Evolutionary conservation across 2,888 invertebrate genomes (phyloP), one percentile per base, ranked within the genome.

Genomic region (Tinea trinotella): DNA sequence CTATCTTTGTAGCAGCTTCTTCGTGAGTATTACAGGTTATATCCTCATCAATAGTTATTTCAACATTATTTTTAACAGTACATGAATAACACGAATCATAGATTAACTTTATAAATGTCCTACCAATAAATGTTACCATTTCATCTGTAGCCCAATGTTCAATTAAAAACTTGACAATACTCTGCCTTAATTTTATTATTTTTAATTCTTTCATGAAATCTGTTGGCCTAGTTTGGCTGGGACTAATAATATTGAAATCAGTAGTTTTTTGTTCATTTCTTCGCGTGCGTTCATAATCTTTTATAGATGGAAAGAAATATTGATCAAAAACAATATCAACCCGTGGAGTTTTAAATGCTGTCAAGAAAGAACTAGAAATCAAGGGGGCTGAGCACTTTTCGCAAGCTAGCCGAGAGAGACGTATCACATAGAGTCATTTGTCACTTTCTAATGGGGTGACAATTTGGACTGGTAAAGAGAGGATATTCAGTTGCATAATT

Each of bases 91-190:
- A 55, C 20, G 20, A 52, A 52, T 40, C 40, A 22, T 36, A 50
- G 1, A 50, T 50, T 34, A 55, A 35, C 2, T 55, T 36, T 54
- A 64, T 59, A 6, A 22, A 48, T 57, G 58, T 60, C 49, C 63
- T 61, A 12, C 56, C 61, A 59, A 64, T 59, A 53, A 64, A 62
- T 18, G 61, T 59, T 53, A 57, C 57, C 62, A 63, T 61, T 59
- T 66, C 60, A 57, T 61, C 60, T 56, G 57, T 54, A 52, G 61
- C 59, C 64, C 64, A 67, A 53, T 66, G 61, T 54, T 59, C 48
- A 57, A 61, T 57, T 36, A 61, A 61, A 56, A 60, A 63, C 22
- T 62, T 54, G 6, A 63, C 57, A 3, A 61, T 55, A 56, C 56
- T 57, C 57, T 61, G 40, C 57, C 63, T 63, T 53, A 62, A 62